Evolutionary conservation across 2,888 invertebrate species (phyloP), one percentile per base, ranked within the genome.

Genomic region (Encarsia formosa): DNA sequence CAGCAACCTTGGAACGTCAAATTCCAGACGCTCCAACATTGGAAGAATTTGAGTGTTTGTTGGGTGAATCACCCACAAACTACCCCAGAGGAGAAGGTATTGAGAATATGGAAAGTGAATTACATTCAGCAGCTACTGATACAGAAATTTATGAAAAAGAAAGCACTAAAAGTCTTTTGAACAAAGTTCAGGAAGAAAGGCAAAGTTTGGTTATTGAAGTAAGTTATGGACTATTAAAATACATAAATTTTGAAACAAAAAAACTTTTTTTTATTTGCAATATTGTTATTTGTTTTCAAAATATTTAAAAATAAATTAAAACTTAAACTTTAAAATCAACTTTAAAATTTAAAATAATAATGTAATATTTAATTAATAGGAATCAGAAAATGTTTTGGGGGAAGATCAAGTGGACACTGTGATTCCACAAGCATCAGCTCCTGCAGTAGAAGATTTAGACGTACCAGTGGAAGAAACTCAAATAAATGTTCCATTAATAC

Each of bases 61-160:
- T 73, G 2, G 71, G 70, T 4, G 73, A 73, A 59, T 73, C 74
- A 0, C 72, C 73, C 1, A 70, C 71, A 8, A 72, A 71, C 63
- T 73, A 71, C 60, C 73, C 73, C 4, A 65, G 63, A 32, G 72
- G 68, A 13, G 71, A 71, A 59, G 71, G 71, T 3, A 62, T 74
- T 22, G 73, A 73, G 48, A 68, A 73, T 54, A 74, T 74, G 69
- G 74, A 74, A 51, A 73, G 74, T 40, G 71, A 74, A 56, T 60
- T 74, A 16, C 71, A 73, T 58, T 73, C 71, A 3, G 73, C 73
- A 19, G 69, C 73, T 6, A 70, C 72, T 18, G 75, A 73, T 23
- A 73, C 69, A 5, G 72, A 70, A 48, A 51, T 65, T 9, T 71
- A 69, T 41, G 69, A 71, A 48, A 67, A 69, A 41, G 61, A 69